Evolutionary conservation across 2,113 vertebrate species (phyloP).

Genomic region (Numenius arquata): DNA sequence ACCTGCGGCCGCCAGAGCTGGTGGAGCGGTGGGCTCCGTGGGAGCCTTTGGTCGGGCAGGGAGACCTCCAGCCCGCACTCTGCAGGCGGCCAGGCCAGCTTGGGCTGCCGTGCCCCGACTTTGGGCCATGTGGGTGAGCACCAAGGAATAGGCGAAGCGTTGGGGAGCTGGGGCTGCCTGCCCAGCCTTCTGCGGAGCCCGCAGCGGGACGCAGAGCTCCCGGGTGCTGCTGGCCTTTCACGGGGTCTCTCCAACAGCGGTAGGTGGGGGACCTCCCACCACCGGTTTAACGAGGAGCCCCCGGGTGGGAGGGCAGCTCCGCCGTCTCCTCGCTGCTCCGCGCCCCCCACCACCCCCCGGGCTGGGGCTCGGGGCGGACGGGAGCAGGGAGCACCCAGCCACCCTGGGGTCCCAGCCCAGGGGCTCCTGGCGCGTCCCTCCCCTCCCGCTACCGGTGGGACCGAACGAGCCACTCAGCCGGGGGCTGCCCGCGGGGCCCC

Average conservation of each 20-base stretch:
- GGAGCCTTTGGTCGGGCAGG: not conserved
- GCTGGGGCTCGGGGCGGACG: not conserved
- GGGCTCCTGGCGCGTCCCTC: not conserved
- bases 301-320: not conserved
- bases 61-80: not conserved
- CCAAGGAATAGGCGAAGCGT: not conserved
- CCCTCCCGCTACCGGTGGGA: not conserved
- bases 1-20: not conserved
- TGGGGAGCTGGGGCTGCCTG: rapidly evolving
- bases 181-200: not conserved
- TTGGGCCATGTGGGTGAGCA: not conserved
- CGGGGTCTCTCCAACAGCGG: too few species aligned
- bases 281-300: not conserved
- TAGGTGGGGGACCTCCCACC: not conserved
- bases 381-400: not conserved
- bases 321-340: not conserved
- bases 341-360: not conserved
- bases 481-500: not conserved
- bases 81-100: not conserved
- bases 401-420: not conserved
- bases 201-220: not conserved
- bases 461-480: too few species aligned
- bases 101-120: not conserved
- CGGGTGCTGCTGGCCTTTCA: not conserved
- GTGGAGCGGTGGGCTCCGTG: not conserved